Evolutionary conservation across 2,888 invertebrate genomes (phyloP).

Genomic region (Mayetiola destructor): DNA sequence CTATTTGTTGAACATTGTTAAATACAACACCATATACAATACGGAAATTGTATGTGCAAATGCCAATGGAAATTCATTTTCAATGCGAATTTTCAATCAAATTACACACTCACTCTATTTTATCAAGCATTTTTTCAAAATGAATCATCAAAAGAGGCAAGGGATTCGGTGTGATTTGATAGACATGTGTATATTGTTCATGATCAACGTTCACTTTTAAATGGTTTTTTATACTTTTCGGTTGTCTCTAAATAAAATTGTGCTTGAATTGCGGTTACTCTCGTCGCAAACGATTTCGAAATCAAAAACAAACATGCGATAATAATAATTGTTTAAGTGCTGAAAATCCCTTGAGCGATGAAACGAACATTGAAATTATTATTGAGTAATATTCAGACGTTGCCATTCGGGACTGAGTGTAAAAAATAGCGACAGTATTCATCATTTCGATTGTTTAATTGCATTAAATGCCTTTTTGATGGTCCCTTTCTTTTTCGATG

Average conservation of each 20-base stretch:
- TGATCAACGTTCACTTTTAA: background rate
- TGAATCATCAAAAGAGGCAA: background rate
- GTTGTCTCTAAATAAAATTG: too few species aligned
- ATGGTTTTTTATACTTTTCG: background rate
- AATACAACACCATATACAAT: too few species aligned
- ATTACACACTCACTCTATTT: too few species aligned
- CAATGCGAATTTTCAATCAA: too few species aligned
- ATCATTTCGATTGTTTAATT: slow-evolving; percentile 11
- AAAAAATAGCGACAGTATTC: background rate
- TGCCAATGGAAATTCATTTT: too few species aligned
- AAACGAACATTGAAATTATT: background rate
- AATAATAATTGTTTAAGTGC: slow-evolving; percentile 11
- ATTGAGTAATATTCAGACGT: background rate
- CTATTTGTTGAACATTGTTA: too few species aligned
- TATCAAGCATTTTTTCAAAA: background rate
- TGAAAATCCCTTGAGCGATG: slow-evolving; percentile 3
- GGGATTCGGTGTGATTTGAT: background rate
- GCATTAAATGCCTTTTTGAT: slow-evolving; percentile 11
- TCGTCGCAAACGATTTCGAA: background rate
- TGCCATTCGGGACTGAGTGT: background rate
- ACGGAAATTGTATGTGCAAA: too few species aligned
- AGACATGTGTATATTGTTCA: background rate
- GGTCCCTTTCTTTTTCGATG: too few species aligned
- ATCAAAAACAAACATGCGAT: slow-evolving; percentile 2
- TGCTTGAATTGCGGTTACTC: background rate